Evolutionary conservation across 1,140 invertebrate genomes (phyloP).

Genomic region (Scaptomyza graminum): DNA sequence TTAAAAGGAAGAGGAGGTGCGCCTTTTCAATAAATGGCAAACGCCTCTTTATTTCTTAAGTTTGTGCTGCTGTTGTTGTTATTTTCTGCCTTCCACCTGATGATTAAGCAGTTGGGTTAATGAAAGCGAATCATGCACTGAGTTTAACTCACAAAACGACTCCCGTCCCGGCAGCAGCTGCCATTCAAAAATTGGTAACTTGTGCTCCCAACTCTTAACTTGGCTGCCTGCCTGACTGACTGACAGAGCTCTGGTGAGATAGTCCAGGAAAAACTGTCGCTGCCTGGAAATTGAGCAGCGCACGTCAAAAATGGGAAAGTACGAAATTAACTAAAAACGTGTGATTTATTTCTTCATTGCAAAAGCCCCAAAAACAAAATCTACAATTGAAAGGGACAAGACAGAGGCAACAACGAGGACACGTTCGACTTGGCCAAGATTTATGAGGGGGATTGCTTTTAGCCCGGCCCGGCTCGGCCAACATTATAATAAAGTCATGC

Average conservation of each 20-base stretch:
- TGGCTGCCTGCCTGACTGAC: conserved; percentile 9
- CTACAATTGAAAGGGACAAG: conserved; percentile 65
- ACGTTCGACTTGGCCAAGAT: conserved; percentile 44
- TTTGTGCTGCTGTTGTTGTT: conserved; percentile 3
- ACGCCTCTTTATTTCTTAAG: conserved; percentile 35
- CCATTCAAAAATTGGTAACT: conserved; percentile 53
- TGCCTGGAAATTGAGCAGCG: conserved; percentile 54
- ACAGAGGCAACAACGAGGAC: conserved; percentile 29
- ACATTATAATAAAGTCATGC: conserved; percentile 39
- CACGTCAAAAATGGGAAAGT: conserved; percentile 78
- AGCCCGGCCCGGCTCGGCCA: no score
- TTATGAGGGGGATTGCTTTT: conserved; percentile 26
- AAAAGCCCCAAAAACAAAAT: conserved; percentile 27
- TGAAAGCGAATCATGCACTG: conserved; percentile 77
- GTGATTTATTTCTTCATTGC: conserved; percentile 79
- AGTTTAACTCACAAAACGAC: conserved; percentile 47
- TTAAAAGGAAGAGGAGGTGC: not conserved
- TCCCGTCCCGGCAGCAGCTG: conserved; percentile 44
- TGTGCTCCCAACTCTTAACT: conserved; percentile 17
- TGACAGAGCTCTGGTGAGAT: conserved; percentile 19
- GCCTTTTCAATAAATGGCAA: conserved; percentile 69
- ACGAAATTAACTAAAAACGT: conserved; percentile 78
- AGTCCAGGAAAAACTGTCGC: conserved; percentile 63
- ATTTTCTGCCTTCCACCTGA: conserved; percentile 29
- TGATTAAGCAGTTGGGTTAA: conserved; percentile 80